A percentile compares a stretch with the other conserved stretches of the same genome.
phyloP scores from a whole-genome alignment of 2,888 invertebrate genomes.

The Drosophila rellima region DNA sequence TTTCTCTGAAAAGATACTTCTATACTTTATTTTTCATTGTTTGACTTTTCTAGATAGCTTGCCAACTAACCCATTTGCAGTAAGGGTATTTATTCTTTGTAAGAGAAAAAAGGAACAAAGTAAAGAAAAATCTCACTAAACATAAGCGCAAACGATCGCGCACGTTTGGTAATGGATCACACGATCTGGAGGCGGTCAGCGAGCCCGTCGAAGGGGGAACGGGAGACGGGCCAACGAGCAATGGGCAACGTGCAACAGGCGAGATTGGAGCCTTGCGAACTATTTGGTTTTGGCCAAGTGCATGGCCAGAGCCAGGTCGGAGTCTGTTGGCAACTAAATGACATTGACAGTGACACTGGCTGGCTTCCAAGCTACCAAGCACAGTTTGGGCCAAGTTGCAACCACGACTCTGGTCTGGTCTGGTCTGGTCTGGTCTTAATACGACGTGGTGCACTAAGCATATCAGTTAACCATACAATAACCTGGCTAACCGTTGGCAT shows the following conservation, averaged over 20 bases:
- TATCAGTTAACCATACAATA: conserved; percentile 80
- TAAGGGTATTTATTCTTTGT: conserved; percentile 41
- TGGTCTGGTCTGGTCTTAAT: conserved; percentile 75
- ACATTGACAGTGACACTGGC: conserved; percentile 84
- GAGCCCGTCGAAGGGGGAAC: background rate
- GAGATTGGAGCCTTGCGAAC: conserved; percentile 42
- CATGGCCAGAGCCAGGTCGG: conserved; percentile 21
- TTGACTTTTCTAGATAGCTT: background rate
- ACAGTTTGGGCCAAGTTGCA: conserved; percentile 20
- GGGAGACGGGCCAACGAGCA: background rate
- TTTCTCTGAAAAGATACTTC: background rate
- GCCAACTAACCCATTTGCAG: background rate
- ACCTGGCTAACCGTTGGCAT: conserved; percentile 61
- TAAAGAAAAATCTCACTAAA: conserved; percentile 63
- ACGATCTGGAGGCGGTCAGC: conserved; percentile 65
- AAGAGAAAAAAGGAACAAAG: conserved; percentile 17
- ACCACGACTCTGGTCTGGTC: conserved; percentile 60
- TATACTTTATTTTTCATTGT: background rate
- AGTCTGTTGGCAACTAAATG: conserved; percentile 75
- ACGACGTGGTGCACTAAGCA: conserved; percentile 75
- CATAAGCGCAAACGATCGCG: conserved; percentile 81
- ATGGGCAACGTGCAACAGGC: conserved; percentile 17
- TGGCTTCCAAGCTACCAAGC: conserved; percentile 42
- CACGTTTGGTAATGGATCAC: conserved; percentile 83
- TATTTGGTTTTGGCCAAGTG: conserved; percentile 31